phyloP scores from a whole-genome alignment of 2,797 vertebrate genomes.

The Parambassis ranga region DNA sequence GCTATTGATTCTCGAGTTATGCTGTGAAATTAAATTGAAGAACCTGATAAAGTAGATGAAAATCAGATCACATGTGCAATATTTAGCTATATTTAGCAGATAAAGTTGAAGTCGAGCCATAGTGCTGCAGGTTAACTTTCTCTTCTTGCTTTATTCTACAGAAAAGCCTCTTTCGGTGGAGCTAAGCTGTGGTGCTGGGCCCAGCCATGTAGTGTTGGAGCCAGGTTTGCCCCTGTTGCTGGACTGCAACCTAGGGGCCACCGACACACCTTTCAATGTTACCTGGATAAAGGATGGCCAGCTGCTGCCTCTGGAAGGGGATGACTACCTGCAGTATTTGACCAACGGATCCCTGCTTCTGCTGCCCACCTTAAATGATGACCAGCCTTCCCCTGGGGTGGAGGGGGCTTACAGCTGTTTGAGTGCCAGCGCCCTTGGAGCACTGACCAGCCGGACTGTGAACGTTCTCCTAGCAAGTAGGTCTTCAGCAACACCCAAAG shows the following conservation, averaged over 20 bases:
- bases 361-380: constrained; percentile 59
- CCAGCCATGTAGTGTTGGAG: constrained; percentile 86
- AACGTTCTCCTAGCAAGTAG: constrained; percentile 88
- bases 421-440: constrained; percentile 83
- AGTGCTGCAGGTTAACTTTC: neutral
- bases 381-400: constrained; percentile 41
- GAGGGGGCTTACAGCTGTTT: constrained; percentile 92
- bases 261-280: constrained; percentile 77
- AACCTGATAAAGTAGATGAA: neutral
- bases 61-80: neutral
- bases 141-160: constrained; percentile 33
- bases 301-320: constrained; percentile 73
- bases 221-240: constrained; percentile 83
- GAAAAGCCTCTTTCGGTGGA: constrained; percentile 83
- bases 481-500: constrained; percentile 53
- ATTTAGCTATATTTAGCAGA: no score
- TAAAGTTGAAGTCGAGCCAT: no score
- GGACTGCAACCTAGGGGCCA: constrained; percentile 85
- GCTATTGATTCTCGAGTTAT: constrained; percentile 27
- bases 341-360: constrained; percentile 88
- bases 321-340: constrained; percentile 76
- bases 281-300: constrained; percentile 89
- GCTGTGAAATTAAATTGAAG: constrained; percentile 27
- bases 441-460: constrained; percentile 88
- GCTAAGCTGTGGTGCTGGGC: constrained; percentile 89